Evolutionary conservation across 2,113 vertebrate species (phyloP), one percentile per base, ranked within the genome.

Genomic region (Hemiscyllium ocellatum): DNA sequence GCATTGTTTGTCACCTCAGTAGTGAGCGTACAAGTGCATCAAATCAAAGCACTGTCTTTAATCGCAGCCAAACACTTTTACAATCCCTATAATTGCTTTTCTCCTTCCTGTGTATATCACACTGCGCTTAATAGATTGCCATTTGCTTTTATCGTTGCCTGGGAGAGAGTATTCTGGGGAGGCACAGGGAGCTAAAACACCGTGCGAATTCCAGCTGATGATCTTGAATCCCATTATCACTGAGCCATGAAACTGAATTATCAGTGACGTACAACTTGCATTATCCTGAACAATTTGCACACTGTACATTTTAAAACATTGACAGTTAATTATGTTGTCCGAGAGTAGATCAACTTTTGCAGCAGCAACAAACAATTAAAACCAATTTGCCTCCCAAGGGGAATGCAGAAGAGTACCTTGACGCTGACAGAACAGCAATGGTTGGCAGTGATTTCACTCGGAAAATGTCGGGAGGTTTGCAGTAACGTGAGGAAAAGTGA

Each of bases 321-420:
- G 97, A 98, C 97, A 97, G 96, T 98, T 97, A 97, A 98, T 97
- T 97, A 97, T 97, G 96, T 97, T 97, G 97, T 97, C 96, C 94
- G 70, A 97, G 96, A 97, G 97, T 97, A 98, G 97, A 98, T 98
- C 97, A 97, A 97, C 96, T 97, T 98, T 97, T 98, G 97, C 96
- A 97, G 96, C 96, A 96, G 96, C 97, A 97, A 97, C 97, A 97
- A 97, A 97, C 97, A 97, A 98, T 98, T 97, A 97, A 97, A 97
- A 96, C 20, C 65, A 95, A 97, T 97, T 97, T 97, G 96, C 97
- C 96, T 0, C 96, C 66, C n/a, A 47, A 96, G 96, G 97, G 96
- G 97, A 96, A 95, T 97, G 97, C 96, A 96, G 96, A 97, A 97
- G 96, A 96, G 96, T 0, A 24, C 68, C 96, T 96, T 96, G 69